These are phyloP conservation scores for Pelobates cultripes DNA, from an alignment of 2,797 vertebrate genomes.

Conservation along the genomic window DNA sequence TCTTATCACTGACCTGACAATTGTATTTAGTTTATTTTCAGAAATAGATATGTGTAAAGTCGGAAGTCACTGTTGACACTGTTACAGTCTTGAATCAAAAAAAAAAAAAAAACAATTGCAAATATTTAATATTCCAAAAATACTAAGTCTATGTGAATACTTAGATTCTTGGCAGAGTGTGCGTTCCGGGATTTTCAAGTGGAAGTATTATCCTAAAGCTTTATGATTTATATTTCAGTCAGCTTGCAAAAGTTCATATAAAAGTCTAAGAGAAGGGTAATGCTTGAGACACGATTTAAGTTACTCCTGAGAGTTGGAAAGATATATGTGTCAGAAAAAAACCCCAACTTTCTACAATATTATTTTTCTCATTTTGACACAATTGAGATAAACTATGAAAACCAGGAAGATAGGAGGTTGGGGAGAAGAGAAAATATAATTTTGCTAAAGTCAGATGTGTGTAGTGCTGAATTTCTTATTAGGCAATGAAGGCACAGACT, in stretches of 20 bases:
- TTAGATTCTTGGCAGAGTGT: constrained; percentile 31
- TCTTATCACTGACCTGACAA: too few relatives aligned
- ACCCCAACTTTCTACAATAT: constrained; percentile 37
- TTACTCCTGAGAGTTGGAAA: constrained; percentile 47
- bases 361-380: constrained; percentile 48
- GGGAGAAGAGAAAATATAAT: constrained; percentile 1
- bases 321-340: constrained; percentile 46
- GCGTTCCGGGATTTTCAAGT: constrained; percentile 28
- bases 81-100: too few relatives aligned
- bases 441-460: not conserved
- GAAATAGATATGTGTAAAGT: too few relatives aligned
- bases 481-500: not conserved
- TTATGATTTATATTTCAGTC: constrained; percentile 41
- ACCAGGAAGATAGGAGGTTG: constrained; percentile 33
- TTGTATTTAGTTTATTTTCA: too few relatives aligned
- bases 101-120: too few relatives aligned
- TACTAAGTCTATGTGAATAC: constrained; percentile 2
- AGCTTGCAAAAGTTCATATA: constrained; percentile 50
- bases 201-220: constrained; percentile 39
- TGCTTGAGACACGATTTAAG: constrained; percentile 45
- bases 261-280: constrained; percentile 44
- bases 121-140: too few relatives aligned
- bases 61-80: too few relatives aligned
- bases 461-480: not conserved
- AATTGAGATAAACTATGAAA: constrained; percentile 52